Base-by-base conservation (phyloP, 1,140 invertebrate genomes). In the Panagrolaimus sp. region DNA sequence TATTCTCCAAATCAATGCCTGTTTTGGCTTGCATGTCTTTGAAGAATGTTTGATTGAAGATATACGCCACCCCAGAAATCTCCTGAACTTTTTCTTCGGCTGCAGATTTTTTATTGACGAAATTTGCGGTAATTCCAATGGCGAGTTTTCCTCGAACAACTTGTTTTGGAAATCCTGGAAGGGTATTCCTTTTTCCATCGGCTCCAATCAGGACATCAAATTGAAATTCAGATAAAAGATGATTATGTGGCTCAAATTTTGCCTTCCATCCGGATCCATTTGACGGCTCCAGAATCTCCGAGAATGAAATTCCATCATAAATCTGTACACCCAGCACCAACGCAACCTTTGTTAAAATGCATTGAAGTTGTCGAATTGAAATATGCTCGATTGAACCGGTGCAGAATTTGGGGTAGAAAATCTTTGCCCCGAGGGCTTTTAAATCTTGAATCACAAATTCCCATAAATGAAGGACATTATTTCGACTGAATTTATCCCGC, bases 351-450 rank as follows among this genome's bases (percentile, higher is more conserved):
- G 96, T 85, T 38, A 98, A 85, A 77, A 97, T 94, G 84, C 92
- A 96, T 83, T 98, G 94, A 63, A 98, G 84, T 82, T 96, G 93
- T 55, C 94, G 88, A 76, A 98, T 98, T 84, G 94, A 96, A 76
- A 98, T 98, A 84, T 98, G 94, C 85, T 98, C 94, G 71, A 98
- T 97, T 65, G 93, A 90, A 46, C 96, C 96, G 1, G 94, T 94
- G 86, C 95, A 98, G 84, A 99, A 98, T 86, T 98, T 97, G 10
- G 94, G 94, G 84, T 94, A 97, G 85, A 98, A 98, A 82, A 96
- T 96, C 84, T 99, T 99, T 46, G 94, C 95, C 15, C 94, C 96
- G 5, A 99, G 87, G 69, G 89, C 89, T 64, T 91, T 88, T 46
- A 99, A 86, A 86, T 99, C 96, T 76, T 94, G 90, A 68, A 98